These are phyloP conservation scores for Thymelicus lineola DNA, from an alignment of 2,888 invertebrate genomes.

Conservation along the genomic window DNA sequence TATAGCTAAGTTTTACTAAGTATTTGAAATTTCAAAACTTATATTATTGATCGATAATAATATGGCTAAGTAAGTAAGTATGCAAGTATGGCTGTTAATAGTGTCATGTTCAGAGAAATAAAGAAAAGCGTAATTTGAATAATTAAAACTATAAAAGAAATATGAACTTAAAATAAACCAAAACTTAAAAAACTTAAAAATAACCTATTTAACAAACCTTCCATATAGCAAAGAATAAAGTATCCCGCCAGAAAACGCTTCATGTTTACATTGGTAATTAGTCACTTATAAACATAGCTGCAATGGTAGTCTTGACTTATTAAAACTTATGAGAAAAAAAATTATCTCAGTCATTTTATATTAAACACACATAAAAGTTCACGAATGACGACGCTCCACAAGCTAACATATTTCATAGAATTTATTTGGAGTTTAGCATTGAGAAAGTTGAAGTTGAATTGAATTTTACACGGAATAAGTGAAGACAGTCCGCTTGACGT, in stretches of 20 bases:
- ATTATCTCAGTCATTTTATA: conserved; percentile 9
- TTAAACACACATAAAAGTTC: not conserved
- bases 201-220: conserved; percentile 6
- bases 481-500: conserved; percentile 2
- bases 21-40: too few species aligned
- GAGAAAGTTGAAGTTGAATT: conserved; percentile 4
- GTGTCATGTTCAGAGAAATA: too few species aligned
- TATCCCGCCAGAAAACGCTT: conserved; percentile 9
- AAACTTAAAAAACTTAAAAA: too few species aligned
- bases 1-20: too few species aligned
- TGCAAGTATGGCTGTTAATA: too few species aligned
- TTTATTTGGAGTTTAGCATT: conserved; percentile 2
- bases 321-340: conserved; percentile 9
- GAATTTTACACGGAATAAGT: conserved; percentile 21
- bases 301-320: not conserved
- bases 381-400: not conserved
- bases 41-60: too few species aligned
- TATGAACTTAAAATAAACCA: not conserved
- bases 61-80: too few species aligned
- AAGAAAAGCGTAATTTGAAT: too few species aligned
- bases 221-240: conserved; percentile 18
- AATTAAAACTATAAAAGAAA: not conserved
- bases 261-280: conserved; percentile 29
- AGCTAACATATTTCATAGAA: not conserved
- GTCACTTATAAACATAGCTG: conserved; percentile 12